Conservation (phyloP, 2,888 invertebrate genomes). For the Phengaris alcon region DNA sequence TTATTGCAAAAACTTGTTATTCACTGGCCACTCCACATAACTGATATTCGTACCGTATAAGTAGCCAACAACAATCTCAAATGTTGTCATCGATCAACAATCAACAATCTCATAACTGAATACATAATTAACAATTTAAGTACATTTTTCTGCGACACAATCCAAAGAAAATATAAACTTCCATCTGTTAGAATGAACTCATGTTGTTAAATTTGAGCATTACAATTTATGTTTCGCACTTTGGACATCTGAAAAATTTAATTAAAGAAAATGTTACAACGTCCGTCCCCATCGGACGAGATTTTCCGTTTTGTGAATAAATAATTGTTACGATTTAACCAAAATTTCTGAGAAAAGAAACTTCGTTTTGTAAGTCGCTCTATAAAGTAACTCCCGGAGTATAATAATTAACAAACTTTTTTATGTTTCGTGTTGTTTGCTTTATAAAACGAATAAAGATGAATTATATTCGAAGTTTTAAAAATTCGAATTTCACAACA, state of each 20-base stretch:
- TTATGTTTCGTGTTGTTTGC: neutral
- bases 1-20: too few relatives aligned
- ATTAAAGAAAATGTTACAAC: constrained; percentile 5
- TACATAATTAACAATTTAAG: too few relatives aligned
- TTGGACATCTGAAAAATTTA: constrained; percentile 10
- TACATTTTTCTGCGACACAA: too few relatives aligned
- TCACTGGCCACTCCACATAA: too few relatives aligned
- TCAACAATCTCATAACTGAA: too few relatives aligned
- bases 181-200: neutral
- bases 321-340: constrained; percentile 17
- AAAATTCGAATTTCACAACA: neutral
- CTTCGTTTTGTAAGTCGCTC: constrained; percentile 5
- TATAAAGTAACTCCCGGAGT: constrained; percentile 5
- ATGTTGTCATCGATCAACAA: too few relatives aligned
- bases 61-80: too few relatives aligned
- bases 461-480: neutral
- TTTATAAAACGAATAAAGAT: neutral
- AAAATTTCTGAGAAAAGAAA: neutral
- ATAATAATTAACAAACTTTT: constrained; percentile 16
- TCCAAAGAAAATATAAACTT: too few relatives aligned
- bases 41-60: too few relatives aligned
- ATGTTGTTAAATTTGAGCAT: neutral
- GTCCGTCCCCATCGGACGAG: neutral
- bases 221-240: neutral
- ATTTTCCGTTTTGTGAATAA: constrained; percentile 14